Conservation (phyloP, 2,888 invertebrate species). For the Ophion slaviceki region DNA sequence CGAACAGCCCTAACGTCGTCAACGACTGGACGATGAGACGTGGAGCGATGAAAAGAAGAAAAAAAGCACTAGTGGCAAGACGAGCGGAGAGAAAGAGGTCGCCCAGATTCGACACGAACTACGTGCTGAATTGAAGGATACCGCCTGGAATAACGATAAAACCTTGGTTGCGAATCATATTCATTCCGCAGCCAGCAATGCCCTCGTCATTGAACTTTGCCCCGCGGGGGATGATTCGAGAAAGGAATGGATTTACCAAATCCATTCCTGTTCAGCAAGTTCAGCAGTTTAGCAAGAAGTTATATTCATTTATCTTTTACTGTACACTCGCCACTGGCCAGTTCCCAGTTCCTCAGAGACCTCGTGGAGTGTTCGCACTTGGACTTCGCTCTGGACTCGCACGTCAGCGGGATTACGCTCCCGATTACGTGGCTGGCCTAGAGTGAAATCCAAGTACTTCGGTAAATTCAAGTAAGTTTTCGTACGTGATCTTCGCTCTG, state of each 20-base stretch:
- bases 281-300: not conserved
- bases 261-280: too few relatives aligned
- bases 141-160: constrained; percentile 21
- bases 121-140: constrained; percentile 20
- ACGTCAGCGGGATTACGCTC: not conserved
- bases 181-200: not conserved
- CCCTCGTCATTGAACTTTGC: not conserved
- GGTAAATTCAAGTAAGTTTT: too few relatives aligned
- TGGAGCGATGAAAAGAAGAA: not conserved
- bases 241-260: not conserved
- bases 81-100: not conserved
- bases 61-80: not conserved
- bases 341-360: not conserved
- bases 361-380: too few relatives aligned
- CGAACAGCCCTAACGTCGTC: constrained; percentile 32
- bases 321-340: not conserved
- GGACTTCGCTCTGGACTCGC: not conserved
- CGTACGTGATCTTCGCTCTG: not conserved
- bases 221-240: not conserved
- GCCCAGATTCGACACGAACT: constrained; percentile 7
- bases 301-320: not conserved
- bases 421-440: too few relatives aligned
- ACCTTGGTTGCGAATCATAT: not conserved
- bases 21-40: not conserved
- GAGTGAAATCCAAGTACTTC: too few relatives aligned